Base-by-base conservation (phyloP, 1,140 invertebrate species). In the Anadara kagoshimensis region DNA sequence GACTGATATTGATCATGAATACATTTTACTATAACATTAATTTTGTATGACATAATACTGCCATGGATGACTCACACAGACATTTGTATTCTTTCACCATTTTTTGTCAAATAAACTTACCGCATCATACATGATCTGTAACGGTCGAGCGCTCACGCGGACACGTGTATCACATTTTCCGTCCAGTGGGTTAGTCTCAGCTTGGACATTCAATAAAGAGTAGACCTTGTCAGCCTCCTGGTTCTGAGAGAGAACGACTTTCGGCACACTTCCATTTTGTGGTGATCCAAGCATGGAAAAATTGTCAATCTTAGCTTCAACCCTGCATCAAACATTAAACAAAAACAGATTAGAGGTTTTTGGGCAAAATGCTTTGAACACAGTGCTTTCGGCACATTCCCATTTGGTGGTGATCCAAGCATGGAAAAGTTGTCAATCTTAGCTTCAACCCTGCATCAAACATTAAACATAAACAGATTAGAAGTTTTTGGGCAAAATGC, bases 101-200 rank as follows among this genome's bases (percentile, higher is more conserved):
- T n/a, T n/a, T n/a, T n/a, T n/a, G n/a, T n/a, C n/a, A n/a, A n/a
- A n/a, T n/a, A n/a, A n/a, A 89, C 83, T 90, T 87, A 93, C 92
- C 29, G 95, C 95, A 90, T 98, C 95, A 87, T 97, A 99, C 16
- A 95, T 89, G 56, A 98, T 93, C 89, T 95, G 93, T 53, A 99
- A 85, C 0, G 96, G 95, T 80, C 93, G 91, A 5, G 95, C 93
- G 26, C 79, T 91, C 7, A 98, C 90, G 67, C 93, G 91, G 0
- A 98, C 89, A 49, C 94, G 92, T 83, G 97, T 94, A 82, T 96
- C 95, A 84, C 94, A 96, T 10, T 84, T 79, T 80, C 92, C 92
- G 90, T 97, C 94, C 36, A 97, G 78, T 1, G 97, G 97, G 92
- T 98, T 97, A 1, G 93, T 95, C 89, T 98, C 96, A 85, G 97